These are phyloP conservation scores for Dicaeum eximium DNA, from an alignment of 2,113 vertebrate species.

Conservation along the genomic window DNA sequence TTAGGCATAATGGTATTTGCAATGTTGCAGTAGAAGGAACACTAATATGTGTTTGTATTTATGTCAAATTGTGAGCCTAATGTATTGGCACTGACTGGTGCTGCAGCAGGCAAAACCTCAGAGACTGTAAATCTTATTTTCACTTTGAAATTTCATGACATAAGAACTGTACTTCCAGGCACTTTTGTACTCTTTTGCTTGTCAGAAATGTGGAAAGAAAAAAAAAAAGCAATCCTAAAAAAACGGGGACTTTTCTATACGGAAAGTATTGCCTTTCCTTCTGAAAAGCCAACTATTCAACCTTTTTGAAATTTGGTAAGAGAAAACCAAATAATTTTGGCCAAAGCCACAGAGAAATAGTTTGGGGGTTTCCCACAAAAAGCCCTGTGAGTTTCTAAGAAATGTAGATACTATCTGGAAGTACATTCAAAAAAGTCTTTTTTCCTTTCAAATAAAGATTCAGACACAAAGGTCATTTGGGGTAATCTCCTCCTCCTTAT, in stretches of 20 bases:
- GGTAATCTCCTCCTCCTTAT: slow-evolving; percentile 32
- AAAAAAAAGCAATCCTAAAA: background rate
- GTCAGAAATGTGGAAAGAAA: background rate
- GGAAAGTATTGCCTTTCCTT: slow-evolving; percentile 51
- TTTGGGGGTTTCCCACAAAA: slow-evolving; percentile 57
- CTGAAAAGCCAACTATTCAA: slow-evolving; percentile 56
- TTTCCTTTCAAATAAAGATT: slow-evolving; percentile 19
- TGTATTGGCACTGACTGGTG: background rate
- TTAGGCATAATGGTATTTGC: background rate
- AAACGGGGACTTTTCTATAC: background rate
- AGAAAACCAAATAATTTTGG: slow-evolving; percentile 46
- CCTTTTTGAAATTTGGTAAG: slow-evolving; percentile 52
- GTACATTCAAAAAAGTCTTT: slow-evolving; percentile 14
- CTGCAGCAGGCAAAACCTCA: background rate
- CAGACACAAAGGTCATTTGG: background rate
- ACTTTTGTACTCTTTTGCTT: background rate
- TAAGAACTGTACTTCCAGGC: background rate
- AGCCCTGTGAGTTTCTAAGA: slow-evolving; percentile 51
- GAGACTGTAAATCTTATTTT: background rate
- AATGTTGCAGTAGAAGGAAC: background rate
- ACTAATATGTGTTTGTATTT: background rate
- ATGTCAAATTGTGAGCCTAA: background rate
- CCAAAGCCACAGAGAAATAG: slow-evolving; percentile 52
- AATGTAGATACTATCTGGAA: slow-evolving; percentile 54
- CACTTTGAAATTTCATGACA: background rate